Base-by-base conservation (phyloP, 1,140 invertebrate genomes). In the Notospermus geniculatus region DNA sequence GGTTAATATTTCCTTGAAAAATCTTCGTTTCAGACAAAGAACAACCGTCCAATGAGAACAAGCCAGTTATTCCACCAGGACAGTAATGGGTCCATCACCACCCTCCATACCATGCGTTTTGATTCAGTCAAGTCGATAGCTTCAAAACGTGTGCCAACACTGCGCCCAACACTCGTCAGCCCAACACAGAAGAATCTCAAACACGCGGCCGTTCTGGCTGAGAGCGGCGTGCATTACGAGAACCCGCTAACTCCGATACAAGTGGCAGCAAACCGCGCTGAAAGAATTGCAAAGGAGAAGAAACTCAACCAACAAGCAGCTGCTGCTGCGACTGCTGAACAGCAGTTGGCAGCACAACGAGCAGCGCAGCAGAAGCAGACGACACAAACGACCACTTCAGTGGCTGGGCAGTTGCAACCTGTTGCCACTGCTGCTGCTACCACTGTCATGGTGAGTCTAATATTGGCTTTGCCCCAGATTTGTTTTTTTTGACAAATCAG, bases 151-250 rank as follows among this genome's bases (percentile, higher is more conserved):
- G 86, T 88, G 0, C 88, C 89, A 30, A 87, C 91, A 4, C 85
- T 89, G 43, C 89, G 91, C 70, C 83, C 79, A 54, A 74, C 88
- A 25, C 83, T 89, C 43, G 87, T 88, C 57, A 88, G 88, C 74
- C 86, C 84, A 0, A 75, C 72, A 17, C 81, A 87, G 57, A 92
- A 90, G 73, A 93, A 92, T 83, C 87, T 88, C 4, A 95, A 94
- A 72, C 91, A 95, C 74, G 86, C 90, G 2, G 87, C 88, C 27
- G 86, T 94, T 36, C 78, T 96, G 63, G 84, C 87, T 29, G 92
- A 96, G 53, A 88, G 87, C 75, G 89, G 89, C 5, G 90, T 98
- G 53, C 87, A 88, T 71, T 92, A 94, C 71, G 94, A 97, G 67
- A 85, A 84, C 64, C 93, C 93, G 0, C 80, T 93, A 22, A 86